Evolutionary conservation across 2,888 invertebrate species (phyloP).

Genomic region (Eristalis pertinax): DNA sequence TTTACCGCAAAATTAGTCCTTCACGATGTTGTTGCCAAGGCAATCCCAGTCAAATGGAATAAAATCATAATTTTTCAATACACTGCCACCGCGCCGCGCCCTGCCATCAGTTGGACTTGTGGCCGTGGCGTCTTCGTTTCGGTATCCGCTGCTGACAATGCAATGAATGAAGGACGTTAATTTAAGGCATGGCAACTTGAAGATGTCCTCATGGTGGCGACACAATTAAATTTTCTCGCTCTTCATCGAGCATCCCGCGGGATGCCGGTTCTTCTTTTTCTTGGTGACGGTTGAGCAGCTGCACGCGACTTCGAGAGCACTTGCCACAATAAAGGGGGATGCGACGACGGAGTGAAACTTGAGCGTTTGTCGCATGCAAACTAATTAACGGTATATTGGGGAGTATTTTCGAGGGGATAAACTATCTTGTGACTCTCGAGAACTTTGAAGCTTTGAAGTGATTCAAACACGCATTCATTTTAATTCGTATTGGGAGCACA

Average conservation of each 20-base stretch:
- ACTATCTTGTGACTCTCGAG: neutral
- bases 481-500: no score
- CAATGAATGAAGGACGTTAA: conserved; percentile 65
- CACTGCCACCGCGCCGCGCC: neutral
- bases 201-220: conserved; percentile 28
- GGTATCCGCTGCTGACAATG: neutral
- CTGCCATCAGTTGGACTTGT: conserved; percentile 38
- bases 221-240: conserved; percentile 61
- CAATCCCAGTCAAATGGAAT: conserved; percentile 34
- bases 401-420: neutral
- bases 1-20: conserved; percentile 20
- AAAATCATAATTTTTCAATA: conserved; percentile 68
- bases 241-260: conserved; percentile 7
- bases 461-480: no score
- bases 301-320: conserved; percentile 68
- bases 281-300: conserved; percentile 64
- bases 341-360: conserved; percentile 38
- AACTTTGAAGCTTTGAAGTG: neutral
- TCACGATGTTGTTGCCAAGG: neutral
- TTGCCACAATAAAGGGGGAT: neutral
- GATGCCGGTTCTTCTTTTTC: conserved; percentile 25
- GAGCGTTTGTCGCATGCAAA: conserved; percentile 48
- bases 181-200: conserved; percentile 50
- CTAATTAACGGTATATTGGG: conserved; percentile 39
- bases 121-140: conserved; percentile 2